A percentile compares a stretch with the other conserved stretches of the same genome.
Conservation (phyloP, 2,888 invertebrate species). For the Anodontia alba region DNA sequence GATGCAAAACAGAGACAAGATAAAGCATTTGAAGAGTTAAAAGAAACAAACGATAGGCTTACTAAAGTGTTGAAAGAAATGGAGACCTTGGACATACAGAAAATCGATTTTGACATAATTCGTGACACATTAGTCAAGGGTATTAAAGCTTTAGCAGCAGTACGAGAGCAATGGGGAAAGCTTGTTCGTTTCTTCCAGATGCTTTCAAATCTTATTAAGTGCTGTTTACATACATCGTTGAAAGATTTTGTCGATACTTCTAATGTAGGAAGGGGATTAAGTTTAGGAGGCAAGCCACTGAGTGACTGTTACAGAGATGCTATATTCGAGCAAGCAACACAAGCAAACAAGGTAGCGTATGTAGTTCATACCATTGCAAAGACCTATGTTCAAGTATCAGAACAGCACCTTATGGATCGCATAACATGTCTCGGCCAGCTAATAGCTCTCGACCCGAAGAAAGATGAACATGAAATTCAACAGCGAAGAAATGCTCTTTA, state of each 20-base stretch:
- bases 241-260: not conserved
- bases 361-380: not conserved
- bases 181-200: not conserved
- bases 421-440: not conserved
- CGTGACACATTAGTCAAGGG: slow-evolving; percentile 9
- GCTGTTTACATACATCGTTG: not conserved
- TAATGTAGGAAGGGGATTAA: not conserved
- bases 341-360: not conserved
- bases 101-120: slow-evolving; percentile 6
- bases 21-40: not conserved
- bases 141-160: not conserved
- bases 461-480: not conserved
- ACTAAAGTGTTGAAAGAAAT: not conserved
- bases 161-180: slow-evolving; percentile 7
- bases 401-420: slow-evolving; percentile 2
- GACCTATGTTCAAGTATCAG: not conserved
- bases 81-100: not conserved
- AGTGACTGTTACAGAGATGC: not conserved
- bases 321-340: slow-evolving; percentile 3
- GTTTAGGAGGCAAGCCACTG: not conserved
- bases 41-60: not conserved
- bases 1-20: slow-evolving; percentile 11
- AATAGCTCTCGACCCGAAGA: not conserved
- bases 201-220: slow-evolving; percentile 5
- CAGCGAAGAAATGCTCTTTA: not conserved